A percentile compares a stretch with the other conserved stretches of the same genome.
Conservation (phyloP, 2,888 invertebrate genomes). For the Acronicta leporina region DNA sequence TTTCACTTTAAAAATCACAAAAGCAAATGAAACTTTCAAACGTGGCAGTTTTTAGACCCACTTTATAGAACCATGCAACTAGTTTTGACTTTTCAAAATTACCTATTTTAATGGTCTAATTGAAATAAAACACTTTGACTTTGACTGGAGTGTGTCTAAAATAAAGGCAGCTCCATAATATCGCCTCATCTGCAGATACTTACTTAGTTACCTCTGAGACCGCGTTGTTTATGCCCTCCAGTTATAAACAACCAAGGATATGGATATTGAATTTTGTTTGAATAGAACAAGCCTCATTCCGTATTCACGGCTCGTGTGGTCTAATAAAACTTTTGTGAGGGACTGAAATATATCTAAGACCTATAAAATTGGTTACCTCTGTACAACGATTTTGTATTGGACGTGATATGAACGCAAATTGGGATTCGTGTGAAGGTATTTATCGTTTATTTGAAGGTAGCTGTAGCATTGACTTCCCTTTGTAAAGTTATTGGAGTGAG, state of each 20-base stretch:
- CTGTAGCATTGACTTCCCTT: constrained; percentile 32
- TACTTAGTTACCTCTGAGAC: constrained; percentile 37
- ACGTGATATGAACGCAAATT: constrained; percentile 52
- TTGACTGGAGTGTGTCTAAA: constrained; percentile 28
- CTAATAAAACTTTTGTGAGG: constrained; percentile 67
- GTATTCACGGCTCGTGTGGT: constrained; percentile 65
- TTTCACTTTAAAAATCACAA: constrained; percentile 15
- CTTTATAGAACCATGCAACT: too few species aligned
- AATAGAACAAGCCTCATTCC: constrained; percentile 51
- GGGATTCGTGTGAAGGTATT: constrained; percentile 33
- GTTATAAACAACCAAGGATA: constrained; percentile 55
- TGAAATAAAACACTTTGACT: too few species aligned
- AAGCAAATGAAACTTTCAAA: constrained; percentile 32
- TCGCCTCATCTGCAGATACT: constrained; percentile 23
- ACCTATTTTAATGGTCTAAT: too few species aligned
- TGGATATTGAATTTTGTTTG: constrained; percentile 61
- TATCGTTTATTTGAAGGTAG: constrained; percentile 42
- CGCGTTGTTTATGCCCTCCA: constrained; percentile 44
- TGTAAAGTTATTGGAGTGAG: constrained; percentile 26
- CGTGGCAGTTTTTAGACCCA: too few species aligned
- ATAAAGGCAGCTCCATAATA: constrained; percentile 29
- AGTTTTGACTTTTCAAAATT: too few species aligned
- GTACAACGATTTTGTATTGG: constrained; percentile 45
- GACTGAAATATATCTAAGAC: constrained; percentile 55
- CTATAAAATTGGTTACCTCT: constrained; percentile 48